A percentile compares a stretch with the other conserved stretches of the same genome.
These are phyloP conservation scores for Agonopterix alstromeriana DNA, from an alignment of 2,888 invertebrate species.

Conservation along the genomic window DNA sequence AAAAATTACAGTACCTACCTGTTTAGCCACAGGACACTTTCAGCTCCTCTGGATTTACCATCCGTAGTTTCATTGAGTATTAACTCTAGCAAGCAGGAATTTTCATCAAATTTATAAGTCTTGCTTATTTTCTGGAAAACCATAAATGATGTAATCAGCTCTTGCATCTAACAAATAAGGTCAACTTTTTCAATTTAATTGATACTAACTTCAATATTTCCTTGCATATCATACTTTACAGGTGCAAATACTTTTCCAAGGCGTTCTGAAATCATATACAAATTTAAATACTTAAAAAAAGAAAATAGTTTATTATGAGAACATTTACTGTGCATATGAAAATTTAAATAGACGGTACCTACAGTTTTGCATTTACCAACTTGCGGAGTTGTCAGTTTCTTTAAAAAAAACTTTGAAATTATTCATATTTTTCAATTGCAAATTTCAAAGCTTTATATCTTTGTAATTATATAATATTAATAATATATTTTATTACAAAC, in stretches of 20 bases:
- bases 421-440: no score
- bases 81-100: slow-evolving; percentile 81
- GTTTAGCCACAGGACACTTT: slow-evolving; percentile 85
- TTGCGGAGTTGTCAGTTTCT: no score
- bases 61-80: slow-evolving; percentile 77
- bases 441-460: no score
- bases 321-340: no score
- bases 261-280: slow-evolving; percentile 73
- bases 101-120: slow-evolving; percentile 68
- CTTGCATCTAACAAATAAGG: neutral
- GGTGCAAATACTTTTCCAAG: slow-evolving; percentile 85
- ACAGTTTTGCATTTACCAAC: no score
- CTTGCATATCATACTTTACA: slow-evolving; percentile 85
- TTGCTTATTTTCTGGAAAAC: slow-evolving; percentile 79
- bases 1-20: slow-evolving; percentile 64
- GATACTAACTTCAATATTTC: slow-evolving; percentile 81
- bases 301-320: no score
- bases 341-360: no score
- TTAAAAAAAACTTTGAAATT: no score
- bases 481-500: no score
- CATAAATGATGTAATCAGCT: neutral
- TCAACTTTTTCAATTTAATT: neutral
- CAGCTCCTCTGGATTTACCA: slow-evolving; percentile 70
- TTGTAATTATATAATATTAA: no score
- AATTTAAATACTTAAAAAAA: neutral